Conservation (phyloP, 2,888 invertebrate species). For the Thecocarcelia acutangulata region DNA sequence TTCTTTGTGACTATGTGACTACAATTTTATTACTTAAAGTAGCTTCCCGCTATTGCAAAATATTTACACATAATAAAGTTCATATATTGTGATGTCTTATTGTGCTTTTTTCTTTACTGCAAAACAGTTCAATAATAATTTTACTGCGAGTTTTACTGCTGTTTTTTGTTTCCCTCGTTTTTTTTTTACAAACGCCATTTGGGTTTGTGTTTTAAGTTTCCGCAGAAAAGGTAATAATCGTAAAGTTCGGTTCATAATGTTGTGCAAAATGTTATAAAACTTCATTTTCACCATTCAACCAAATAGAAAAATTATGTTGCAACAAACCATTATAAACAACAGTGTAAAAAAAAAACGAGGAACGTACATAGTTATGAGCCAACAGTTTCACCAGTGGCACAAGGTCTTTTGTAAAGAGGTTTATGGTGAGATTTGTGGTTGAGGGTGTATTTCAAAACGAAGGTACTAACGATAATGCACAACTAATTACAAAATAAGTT, state of each 20-base stretch:
- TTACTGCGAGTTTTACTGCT: not conserved
- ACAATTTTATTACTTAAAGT: not conserved
- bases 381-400: not conserved
- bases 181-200: not conserved
- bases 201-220: not conserved
- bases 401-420: not conserved
- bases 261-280: slow-evolving; percentile 19
- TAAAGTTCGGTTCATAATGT: slow-evolving; percentile 30
- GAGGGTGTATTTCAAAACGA: not conserved
- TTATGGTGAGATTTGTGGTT: not conserved
- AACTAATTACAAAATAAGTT: slow-evolving; percentile 31
- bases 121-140: slow-evolving; percentile 7
- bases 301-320: not conserved
- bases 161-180: not conserved
- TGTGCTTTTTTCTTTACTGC: slow-evolving; percentile 6
- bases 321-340: not conserved
- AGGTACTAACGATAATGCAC: slow-evolving; percentile 14
- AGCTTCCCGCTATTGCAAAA: slow-evolving; percentile 18
- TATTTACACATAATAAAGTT: slow-evolving; percentile 29
- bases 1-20: not conserved
- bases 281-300: slow-evolving; percentile 22
- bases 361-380: not conserved
- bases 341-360: not conserved
- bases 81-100: slow-evolving; percentile 35
- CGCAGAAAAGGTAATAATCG: slow-evolving; percentile 40